A percentile compares a stretch with the other conserved stretches of the same genome.
These are phyloP conservation scores for Cryptus viduatorius DNA, from an alignment of 2,888 invertebrate species.

Conservation along the genomic window DNA sequence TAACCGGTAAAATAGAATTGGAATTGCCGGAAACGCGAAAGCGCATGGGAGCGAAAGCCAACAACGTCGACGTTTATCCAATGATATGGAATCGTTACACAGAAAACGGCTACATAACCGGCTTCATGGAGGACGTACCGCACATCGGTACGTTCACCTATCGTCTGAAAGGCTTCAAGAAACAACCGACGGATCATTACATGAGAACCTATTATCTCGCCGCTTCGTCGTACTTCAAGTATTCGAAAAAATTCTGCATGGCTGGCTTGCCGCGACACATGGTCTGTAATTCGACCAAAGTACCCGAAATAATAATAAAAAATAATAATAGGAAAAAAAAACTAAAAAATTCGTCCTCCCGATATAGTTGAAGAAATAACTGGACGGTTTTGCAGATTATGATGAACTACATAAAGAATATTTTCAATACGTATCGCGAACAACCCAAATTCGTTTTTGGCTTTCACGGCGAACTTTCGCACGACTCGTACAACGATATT, in stretches of 20 bases:
- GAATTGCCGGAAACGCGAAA: conserved; percentile 95
- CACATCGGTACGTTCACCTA: conserved; percentile 95
- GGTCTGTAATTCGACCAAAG: conserved; percentile 85
- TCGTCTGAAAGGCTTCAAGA: conserved; percentile 93
- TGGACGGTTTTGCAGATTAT: conserved; percentile 82
- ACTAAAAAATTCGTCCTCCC: not conserved
- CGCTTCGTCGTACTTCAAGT: conserved; percentile 86
- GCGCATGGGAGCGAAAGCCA: conserved; percentile 87
- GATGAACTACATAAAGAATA: conserved; percentile 86
- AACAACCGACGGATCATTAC: conserved; percentile 96
- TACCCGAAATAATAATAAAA: not conserved
- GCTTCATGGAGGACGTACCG: conserved; percentile 95
- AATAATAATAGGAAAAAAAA: not conserved
- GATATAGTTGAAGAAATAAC: not conserved
- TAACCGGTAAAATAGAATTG: conserved; percentile 94
- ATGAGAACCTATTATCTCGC: conserved; percentile 93
- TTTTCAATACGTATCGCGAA: conserved; percentile 88
- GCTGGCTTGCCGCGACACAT: conserved; percentile 89
- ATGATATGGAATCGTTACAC: conserved; percentile 94
- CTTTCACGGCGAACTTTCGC: conserved; percentile 95
- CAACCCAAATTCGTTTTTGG: conserved; percentile 94
- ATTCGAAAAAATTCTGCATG: conserved; percentile 88
- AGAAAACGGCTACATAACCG: conserved; percentile 89
- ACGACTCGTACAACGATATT: conserved; percentile 93
- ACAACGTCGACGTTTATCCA: conserved; percentile 91